These are phyloP conservation scores for Phengaris alcon DNA, from an alignment of 2,888 invertebrate genomes.

Conservation along the genomic window DNA sequence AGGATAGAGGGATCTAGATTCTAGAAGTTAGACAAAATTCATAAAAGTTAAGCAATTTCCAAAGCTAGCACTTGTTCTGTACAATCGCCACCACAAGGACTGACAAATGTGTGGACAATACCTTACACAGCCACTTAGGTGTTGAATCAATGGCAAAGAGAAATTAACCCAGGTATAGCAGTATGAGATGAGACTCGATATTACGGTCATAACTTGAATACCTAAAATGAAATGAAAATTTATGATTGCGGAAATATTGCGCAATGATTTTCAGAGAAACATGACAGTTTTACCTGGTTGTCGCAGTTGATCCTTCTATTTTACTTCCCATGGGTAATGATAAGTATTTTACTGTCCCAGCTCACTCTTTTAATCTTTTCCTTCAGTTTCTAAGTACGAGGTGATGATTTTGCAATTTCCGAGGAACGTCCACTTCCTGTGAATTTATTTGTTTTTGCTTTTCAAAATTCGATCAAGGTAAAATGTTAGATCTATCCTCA, in stretches of 20 bases:
- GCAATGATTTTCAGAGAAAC: constrained; percentile 47
- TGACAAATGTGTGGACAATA: constrained; percentile 39
- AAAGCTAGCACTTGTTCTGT: neutral
- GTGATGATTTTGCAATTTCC: neutral
- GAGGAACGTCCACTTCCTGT: constrained; percentile 9
- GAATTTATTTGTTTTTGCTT: constrained; percentile 1
- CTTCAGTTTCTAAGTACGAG: neutral
- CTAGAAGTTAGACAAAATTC: neutral
- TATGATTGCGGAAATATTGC: constrained; percentile 49
- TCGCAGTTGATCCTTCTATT: constrained; percentile 57
- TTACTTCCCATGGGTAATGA: constrained; percentile 61
- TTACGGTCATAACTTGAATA: constrained; percentile 40
- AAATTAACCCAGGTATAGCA: constrained; percentile 55
- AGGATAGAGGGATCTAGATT: neutral
- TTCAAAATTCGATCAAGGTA: neutral
- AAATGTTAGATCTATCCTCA: neutral
- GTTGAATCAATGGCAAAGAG: constrained; percentile 56
- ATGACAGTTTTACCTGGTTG: constrained; percentile 56
- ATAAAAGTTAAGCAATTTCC: neutral
- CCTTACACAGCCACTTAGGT: constrained; percentile 60
- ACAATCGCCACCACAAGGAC: neutral
- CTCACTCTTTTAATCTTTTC: neutral
- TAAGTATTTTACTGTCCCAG: neutral
- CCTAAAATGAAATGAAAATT: constrained; percentile 35
- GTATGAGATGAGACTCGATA: constrained; percentile 53